These are phyloP conservation scores for Ennomos erosarius DNA, from an alignment of 2,888 invertebrate genomes.

Conservation along the genomic window DNA sequence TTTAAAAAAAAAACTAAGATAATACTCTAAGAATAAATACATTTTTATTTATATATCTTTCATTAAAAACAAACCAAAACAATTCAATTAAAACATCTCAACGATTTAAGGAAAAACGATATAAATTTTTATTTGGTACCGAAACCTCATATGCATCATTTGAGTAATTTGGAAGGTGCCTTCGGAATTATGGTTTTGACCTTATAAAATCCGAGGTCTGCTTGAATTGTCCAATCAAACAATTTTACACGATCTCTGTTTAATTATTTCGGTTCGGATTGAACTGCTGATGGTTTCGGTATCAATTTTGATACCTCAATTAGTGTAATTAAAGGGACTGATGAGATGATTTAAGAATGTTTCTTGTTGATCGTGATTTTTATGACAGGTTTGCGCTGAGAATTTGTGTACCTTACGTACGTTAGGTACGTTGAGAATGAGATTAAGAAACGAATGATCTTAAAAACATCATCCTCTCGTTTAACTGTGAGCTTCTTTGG, in stretches of 20 bases:
- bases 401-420: too few relatives aligned
- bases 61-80: conserved; percentile 8
- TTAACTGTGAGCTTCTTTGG: too few relatives aligned
- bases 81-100: conserved; percentile 14
- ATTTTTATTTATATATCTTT: conserved; percentile 9
- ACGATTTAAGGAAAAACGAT: conserved; percentile 35
- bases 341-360: conserved; percentile 1
- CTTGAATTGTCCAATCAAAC: conserved; percentile 60
- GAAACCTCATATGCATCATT: conserved; percentile 36
- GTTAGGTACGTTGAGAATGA: too few relatives aligned
- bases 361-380: neutral
- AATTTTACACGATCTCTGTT: conserved; percentile 51
- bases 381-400: neutral
- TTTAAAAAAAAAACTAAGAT: too few relatives aligned
- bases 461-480: too few relatives aligned
- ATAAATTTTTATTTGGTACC: conserved; percentile 36
- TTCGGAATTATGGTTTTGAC: conserved; percentile 50
- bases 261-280: conserved; percentile 39
- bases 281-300: conserved; percentile 35
- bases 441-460: too few relatives aligned
- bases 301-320: conserved; percentile 35
- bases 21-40: too few relatives aligned
- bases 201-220: conserved; percentile 58
- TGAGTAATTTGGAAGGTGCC: conserved; percentile 55
- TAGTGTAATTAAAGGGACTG: conserved; percentile 32